These are phyloP conservation scores for Chrysomallon squamiferum DNA, from an alignment of 1,140 invertebrate genomes.

Conservation along the genomic window DNA sequence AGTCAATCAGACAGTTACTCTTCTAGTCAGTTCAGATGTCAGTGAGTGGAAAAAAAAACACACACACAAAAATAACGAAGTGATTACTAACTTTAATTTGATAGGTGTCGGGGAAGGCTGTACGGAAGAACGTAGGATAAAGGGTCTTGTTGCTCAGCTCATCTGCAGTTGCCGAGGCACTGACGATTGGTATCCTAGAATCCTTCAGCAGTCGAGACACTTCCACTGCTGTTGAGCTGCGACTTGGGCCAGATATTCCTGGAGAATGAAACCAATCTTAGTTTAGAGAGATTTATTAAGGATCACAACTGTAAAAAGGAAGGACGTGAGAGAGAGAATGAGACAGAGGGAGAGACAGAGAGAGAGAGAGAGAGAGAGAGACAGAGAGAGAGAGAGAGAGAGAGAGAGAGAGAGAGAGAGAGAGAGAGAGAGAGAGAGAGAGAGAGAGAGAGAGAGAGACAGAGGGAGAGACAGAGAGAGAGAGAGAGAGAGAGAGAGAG, in stretches of 20 bases:
- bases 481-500: not conserved
- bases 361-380: no score
- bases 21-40: no score
- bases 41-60: no score
- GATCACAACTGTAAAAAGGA: not conserved
- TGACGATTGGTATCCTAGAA: conserved; percentile 65
- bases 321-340: not conserved
- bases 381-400: not conserved
- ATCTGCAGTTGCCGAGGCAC: conserved; percentile 77
- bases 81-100: conserved; percentile 74
- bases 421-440: not conserved
- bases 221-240: conserved; percentile 32
- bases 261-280: not conserved
- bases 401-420: not conserved
- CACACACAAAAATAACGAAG: no score
- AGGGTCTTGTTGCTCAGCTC: conserved; percentile 68
- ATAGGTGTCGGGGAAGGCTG: conserved; percentile 79
- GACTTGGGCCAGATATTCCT: conserved; percentile 42
- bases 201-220: conserved; percentile 24
- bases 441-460: not conserved
- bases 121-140: conserved; percentile 79
- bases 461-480: not conserved
- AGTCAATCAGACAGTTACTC: no score
- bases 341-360: not conserved
- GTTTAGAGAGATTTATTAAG: not conserved